Percentiles rank a stretch among this genome's conserved stretches.
Conservation (phyloP, 2,888 invertebrate species). For the Apodemia hepburni region DNA sequence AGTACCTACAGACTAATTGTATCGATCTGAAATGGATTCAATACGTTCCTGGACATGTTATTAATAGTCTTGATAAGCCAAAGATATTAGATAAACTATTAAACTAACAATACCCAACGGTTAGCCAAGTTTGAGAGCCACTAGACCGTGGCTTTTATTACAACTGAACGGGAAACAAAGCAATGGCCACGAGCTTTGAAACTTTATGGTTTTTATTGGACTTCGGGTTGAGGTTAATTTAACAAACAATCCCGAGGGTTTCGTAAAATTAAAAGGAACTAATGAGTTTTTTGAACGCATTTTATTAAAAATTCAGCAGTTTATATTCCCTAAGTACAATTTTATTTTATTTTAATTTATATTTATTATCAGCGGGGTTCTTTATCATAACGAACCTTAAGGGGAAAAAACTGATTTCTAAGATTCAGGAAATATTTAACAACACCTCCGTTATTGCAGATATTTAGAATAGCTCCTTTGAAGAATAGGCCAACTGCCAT, state of each 20-base stretch:
- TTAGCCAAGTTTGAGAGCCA: slow-evolving; percentile 7
- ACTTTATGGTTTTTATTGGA: slow-evolving; percentile 9
- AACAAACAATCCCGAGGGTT: slow-evolving; percentile 6
- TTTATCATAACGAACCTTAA: too few relatives aligned
- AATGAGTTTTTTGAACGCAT: not conserved
- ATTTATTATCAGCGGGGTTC: too few relatives aligned
- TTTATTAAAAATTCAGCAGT: not conserved
- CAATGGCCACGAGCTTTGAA: slow-evolving; percentile 7
- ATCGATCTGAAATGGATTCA: too few relatives aligned
- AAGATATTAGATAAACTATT: slow-evolving; percentile 2
- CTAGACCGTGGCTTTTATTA: slow-evolving; percentile 17
- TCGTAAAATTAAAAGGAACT: not conserved
- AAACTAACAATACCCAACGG: slow-evolving; percentile 7
- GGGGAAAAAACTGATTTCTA: too few relatives aligned
- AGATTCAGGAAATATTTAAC: too few relatives aligned
- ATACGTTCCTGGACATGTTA: too few relatives aligned
- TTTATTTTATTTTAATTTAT: too few relatives aligned
- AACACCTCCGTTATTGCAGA: too few relatives aligned
- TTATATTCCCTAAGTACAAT: not conserved
- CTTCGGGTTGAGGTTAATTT: not conserved
- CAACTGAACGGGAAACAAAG: slow-evolving; percentile 17
- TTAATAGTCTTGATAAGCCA: not conserved
- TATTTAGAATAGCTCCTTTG: too few relatives aligned
- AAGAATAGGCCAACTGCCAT: too few relatives aligned
- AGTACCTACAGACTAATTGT: too few relatives aligned